phyloP scores from a whole-genome alignment of 1,140 invertebrate genomes.

The Zophobas atratus region DNA sequence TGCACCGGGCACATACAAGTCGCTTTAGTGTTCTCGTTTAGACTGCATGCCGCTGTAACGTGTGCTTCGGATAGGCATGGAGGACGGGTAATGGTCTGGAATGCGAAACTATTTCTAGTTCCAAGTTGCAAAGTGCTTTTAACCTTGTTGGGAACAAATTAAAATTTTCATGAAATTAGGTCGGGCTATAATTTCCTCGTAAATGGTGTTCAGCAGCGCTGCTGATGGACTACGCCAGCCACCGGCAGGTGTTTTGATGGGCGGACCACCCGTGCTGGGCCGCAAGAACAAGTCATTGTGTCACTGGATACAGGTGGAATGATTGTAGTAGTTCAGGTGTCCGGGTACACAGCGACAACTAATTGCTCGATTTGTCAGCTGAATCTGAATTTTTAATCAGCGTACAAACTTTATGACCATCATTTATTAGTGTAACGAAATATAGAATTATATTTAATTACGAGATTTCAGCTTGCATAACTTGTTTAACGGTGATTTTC shows the following conservation, averaged over 20 bases:
- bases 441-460: too few relatives aligned
- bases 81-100: conserved; percentile 16
- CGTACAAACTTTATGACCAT: conserved; percentile 18
- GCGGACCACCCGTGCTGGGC: conserved; percentile 13
- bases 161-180: conserved; percentile 24
- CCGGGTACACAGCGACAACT: background rate
- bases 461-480: background rate
- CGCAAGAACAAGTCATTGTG: conserved; percentile 32
- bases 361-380: conserved; percentile 32
- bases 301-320: conserved; percentile 32
- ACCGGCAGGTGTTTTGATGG: conserved; percentile 31
- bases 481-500: too few relatives aligned
- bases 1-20: conserved; percentile 14
- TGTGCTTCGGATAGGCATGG: conserved; percentile 13
- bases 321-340: conserved; percentile 29
- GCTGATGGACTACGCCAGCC: conserved; percentile 1
- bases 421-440: background rate
- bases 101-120: conserved; percentile 27
- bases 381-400: conserved; percentile 21
- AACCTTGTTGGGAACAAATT: conserved; percentile 22
- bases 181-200: background rate
- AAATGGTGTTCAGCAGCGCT: conserved; percentile 5
- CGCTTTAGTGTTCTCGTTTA: conserved; percentile 27
- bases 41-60: conserved; percentile 15
- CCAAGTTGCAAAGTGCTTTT: background rate